Percentiles rank a stretch among this genome's conserved stretches.
Conservation (phyloP, 2,113 vertebrate species). For the Dromaius novaehollandiae region DNA sequence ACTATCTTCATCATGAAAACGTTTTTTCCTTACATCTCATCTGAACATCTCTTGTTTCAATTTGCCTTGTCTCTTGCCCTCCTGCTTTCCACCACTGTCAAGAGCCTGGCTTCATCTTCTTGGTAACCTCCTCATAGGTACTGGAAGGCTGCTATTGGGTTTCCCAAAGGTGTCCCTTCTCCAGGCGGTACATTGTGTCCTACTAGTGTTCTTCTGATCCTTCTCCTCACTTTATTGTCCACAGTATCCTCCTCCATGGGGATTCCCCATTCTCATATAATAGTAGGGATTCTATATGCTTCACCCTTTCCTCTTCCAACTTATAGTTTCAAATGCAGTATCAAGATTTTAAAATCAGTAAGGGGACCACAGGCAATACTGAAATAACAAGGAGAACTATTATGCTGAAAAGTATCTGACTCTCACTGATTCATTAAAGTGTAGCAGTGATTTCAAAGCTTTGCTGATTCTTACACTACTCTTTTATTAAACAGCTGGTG, state of each 20-base stretch:
- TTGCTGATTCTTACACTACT: accelerated
- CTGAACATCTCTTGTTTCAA: neutral
- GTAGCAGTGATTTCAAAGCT: neutral
- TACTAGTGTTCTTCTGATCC: neutral
- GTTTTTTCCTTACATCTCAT: neutral
- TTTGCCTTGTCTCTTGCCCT: neutral
- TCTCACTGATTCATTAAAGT: neutral
- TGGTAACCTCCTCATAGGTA: neutral
- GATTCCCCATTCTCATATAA: neutral
- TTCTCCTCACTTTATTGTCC: neutral
- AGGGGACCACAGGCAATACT: neutral
- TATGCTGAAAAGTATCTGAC: neutral
- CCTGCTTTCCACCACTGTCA: accelerated
- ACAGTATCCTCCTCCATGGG: neutral
- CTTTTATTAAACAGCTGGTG: neutral
- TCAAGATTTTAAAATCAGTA: neutral
- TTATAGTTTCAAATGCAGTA: neutral
- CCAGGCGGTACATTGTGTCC: neutral
- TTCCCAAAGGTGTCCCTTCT: neutral
- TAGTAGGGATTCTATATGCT: neutral
- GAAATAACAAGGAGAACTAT: neutral
- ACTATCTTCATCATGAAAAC: neutral
- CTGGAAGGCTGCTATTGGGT: neutral
- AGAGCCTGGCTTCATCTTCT: neutral
- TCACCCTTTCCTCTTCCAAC: neutral